These are phyloP conservation scores for Bubo scandiacus DNA, from an alignment of 2,113 vertebrate genomes.

Conservation along the genomic window DNA sequence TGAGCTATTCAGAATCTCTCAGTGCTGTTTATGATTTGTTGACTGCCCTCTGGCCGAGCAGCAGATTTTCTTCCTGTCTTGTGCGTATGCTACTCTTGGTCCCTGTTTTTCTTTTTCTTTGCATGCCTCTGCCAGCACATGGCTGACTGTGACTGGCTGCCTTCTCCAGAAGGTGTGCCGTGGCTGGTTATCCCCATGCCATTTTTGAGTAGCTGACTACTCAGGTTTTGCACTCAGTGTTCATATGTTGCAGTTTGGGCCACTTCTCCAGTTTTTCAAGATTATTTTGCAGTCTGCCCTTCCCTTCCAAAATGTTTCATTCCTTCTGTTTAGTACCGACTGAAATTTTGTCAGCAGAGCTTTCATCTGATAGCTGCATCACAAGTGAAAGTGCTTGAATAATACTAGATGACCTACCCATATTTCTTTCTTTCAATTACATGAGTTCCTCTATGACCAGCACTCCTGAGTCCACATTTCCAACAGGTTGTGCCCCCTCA, in stretches of 20 bases:
- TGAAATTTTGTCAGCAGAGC: neutral
- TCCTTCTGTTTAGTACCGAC: neutral
- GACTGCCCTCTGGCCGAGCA: neutral
- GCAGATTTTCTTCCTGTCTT: neutral
- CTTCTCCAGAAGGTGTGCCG: neutral
- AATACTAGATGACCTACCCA: neutral
- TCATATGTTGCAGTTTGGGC: neutral
- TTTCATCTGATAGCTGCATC: neutral
- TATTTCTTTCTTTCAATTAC: neutral
- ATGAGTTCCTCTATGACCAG: accelerated
- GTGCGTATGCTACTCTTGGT: neutral
- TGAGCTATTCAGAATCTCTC: neutral
- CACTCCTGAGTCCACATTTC: neutral
- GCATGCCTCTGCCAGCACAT: neutral
- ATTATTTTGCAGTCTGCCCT: neutral
- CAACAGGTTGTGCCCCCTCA: neutral
- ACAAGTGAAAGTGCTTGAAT: neutral
- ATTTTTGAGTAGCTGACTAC: neutral
- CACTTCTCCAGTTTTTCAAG: neutral
- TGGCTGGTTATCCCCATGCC: neutral
- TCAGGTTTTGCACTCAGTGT: neutral
- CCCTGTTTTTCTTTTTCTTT: neutral
- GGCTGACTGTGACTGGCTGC: neutral
- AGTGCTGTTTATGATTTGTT: neutral
- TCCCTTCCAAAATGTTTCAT: neutral